Base-by-base conservation (phyloP, 2,888 invertebrate genomes). In the Vandiemenella viatica region DNA sequence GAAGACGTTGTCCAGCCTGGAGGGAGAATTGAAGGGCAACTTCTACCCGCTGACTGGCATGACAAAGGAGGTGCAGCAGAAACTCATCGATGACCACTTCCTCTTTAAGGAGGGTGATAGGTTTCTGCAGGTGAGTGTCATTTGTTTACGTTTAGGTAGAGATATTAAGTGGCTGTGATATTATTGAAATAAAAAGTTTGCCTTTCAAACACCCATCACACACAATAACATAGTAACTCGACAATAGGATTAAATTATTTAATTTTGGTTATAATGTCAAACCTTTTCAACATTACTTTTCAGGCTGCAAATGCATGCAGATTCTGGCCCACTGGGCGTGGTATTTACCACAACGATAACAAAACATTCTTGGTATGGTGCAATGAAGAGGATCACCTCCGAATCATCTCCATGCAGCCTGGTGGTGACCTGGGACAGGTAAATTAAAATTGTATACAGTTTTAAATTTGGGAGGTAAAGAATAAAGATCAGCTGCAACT, bases 341-440 rank as follows among this genome's bases (percentile, higher is more conserved):
- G 96, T 66, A 96, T 97, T 75, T 96, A 79, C 81, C 90, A 91
- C 77, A 96, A 96, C 68, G 89, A 92, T 67, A 81, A 80, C 74
- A 95, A 95, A 76, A 92, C 91, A 61, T 96, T 96, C 85, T 76
- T 91, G 69, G 87, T 96, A 58, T 96, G 96, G 95, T 86, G 87
- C 77, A 96, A 95, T 67, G 95, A 96, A 70, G 96, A 96, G 71
- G 96, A 96, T 76, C 96, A 96, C 70, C 80, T 95, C 65, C 86
- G 96, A 61, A 83, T 96, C 64, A 96, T 96, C 72, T 95, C 93
- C 65, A 96, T 96, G 95, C 92, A 95, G 72, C 87, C 84, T 83
- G 95, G 92, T 58, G 92, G 92, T 63, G 90, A 93, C 72, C 76
- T 92, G 64, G 85, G 86, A 63, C 66, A 69, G 65, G 69, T 68